Base-by-base conservation (phyloP, 2,797 vertebrate species). In the Glossophaga mutica region DNA sequence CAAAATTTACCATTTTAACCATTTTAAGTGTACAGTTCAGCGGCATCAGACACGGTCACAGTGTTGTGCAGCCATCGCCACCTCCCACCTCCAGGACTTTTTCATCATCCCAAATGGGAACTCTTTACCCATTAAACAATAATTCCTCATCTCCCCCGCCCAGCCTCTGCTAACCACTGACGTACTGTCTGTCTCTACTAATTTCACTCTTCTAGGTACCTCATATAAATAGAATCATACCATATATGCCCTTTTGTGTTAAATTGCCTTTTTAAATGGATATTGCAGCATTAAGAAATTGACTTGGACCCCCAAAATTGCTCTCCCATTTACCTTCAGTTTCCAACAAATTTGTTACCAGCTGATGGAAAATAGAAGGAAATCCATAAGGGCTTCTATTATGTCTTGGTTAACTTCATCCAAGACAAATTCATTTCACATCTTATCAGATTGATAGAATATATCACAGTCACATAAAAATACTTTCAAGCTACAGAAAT, bases 401-500 rank as follows among this genome's bases (percentile, higher is more conserved):
- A 26, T 18, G 34, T 59, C 24, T 48, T 44, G 71, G 5, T 39
- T 10, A 86, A 26, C 29, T 7, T 48, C 22, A 2, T 65, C 14
- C 24, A 81, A 87, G 48, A 62, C 11, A 50, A 14, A 18, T 52
- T 26, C 14, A 82, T 74, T 83, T 67, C n/a, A n/a, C 5, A 22
- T 68, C 14, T 48, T 81, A 48, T 24, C 70, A 79, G 37, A 87
- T 2, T 22, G 21, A 42, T 18, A 50, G 76, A 37, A 11, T 48
- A 44, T 9, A 82, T 82, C n/a, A 50, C 22, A 37, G 3, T 71
- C 52, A 48, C 34, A 10, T 21, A 37, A 70, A 34, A 87, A 18
- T 29, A 81, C 39, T 93, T 95, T 29, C 67, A 62, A 84, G 48
- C 37, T 86, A 50, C 21, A 21, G 24, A 39, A 88, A 26, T 79